Evolutionary conservation across 2,888 invertebrate species (phyloP), one percentile per base, ranked within the genome.

Genomic region (Megastigmus dorsalis): DNA sequence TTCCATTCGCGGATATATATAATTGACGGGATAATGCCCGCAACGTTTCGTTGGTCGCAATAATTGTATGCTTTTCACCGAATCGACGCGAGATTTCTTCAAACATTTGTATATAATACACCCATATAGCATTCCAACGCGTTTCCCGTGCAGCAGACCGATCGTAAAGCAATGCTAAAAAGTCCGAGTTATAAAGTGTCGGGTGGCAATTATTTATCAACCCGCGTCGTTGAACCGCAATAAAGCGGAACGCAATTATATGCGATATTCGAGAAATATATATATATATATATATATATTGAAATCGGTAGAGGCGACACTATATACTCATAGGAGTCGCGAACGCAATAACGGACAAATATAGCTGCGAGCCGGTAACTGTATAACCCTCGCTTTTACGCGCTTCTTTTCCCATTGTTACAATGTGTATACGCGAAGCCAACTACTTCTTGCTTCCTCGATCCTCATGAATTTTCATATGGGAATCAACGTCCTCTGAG

Each of bases 401-500:
- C 45, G 38, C 41, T 43, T 23, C 13, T 13, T 60, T 59, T 55
- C 7, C 3, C 60, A 60, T 69, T 60, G 41, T 60, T 50, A 23
- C 33, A 41, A 6, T 20, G 2, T 30, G 2, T n/a, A n/a, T n/a
- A n/a, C n/a, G n/a, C n/a, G n/a, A n/a, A n/a, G n/a, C n/a, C n/a
- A n/a, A n/a, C n/a, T 45, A 3, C 20, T 36, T 38, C 23, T n/a
- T 18, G 2, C 38, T 13, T 28, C 38, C 48, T 7, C 45, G 36
- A 3, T n/a, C n/a, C 48, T 62, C 59, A 67, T 66, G 66, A 60
- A 67, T 66, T 67, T 66, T 71, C 48, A 66, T 62, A 62, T 66
- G 70, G 62, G 74, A 74, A 73, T 52, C 10, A 15, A 4, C 33
- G 15, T 0, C 15, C n/a, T n/a, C 38, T 10, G 10, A 18, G 0